Conservation (phyloP, 2,113 vertebrate genomes). For the Plectropomus leopardus region DNA sequence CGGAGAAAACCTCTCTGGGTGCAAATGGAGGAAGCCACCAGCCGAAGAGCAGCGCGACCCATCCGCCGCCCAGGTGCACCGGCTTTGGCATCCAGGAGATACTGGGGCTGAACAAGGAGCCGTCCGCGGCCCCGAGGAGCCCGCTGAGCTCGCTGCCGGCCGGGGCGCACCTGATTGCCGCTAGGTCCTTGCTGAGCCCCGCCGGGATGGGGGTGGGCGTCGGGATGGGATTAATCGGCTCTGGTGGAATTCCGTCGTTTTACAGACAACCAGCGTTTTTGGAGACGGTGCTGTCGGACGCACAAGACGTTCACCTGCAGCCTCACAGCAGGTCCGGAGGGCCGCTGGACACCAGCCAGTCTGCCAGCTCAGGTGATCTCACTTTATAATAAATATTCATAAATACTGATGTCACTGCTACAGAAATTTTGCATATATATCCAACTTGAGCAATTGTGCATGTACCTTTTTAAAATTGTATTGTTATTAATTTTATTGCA, state of each 20-base stretch:
- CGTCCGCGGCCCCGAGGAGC: slow-evolving; percentile 87
- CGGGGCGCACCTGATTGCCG: slow-evolving; percentile 92
- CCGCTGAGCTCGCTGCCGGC: slow-evolving; percentile 89
- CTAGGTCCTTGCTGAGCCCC: slow-evolving; percentile 92
- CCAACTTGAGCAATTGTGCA: not conserved
- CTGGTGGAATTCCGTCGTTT: slow-evolving; percentile 93
- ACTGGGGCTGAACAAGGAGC: slow-evolving; percentile 96
- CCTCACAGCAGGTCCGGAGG: slow-evolving; percentile 87
- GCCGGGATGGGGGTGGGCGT: slow-evolving; percentile 89
- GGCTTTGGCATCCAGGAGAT: slow-evolving; percentile 99
- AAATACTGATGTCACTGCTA: not conserved
- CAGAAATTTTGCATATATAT: not conserved
- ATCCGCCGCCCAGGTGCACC: slow-evolving; percentile 91
- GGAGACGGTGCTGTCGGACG: slow-evolving; percentile 92
- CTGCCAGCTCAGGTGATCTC: slow-evolving; percentile 92
- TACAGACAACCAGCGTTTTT: slow-evolving; percentile 95
- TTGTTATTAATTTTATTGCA: not conserved
- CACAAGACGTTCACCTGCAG: slow-evolving; percentile 92
- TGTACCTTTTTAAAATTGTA: not conserved
- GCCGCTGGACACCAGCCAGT: slow-evolving; percentile 91
- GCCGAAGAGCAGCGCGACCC: slow-evolving; percentile 77
- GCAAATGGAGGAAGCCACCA: slow-evolving; percentile 78
- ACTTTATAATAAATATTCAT: not conserved
- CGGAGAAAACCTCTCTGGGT: slow-evolving; percentile 83
- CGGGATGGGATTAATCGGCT: slow-evolving; percentile 93